Base-by-base conservation (phyloP, 2,888 invertebrate species). In the Iselma pallidipennis region DNA sequence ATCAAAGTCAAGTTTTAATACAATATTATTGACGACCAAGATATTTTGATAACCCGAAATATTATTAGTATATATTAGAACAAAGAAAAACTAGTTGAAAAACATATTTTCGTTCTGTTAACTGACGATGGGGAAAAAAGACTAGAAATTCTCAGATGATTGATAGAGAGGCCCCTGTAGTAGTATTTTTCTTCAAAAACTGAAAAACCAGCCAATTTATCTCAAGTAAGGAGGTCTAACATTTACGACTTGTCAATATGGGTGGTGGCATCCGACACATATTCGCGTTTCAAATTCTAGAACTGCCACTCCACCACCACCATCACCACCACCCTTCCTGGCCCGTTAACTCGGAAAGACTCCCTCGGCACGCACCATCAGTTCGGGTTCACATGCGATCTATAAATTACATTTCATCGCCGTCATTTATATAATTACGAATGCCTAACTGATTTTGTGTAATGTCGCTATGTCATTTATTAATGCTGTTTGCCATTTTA, bases 141-240 rank as follows among this genome's bases (percentile, higher is more conserved):
- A 63, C 58, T 62, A 54, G 58, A 52, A 45, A 55, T 59, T 57
- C 60, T 57, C 28, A 54, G 61, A 65, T 67, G 69, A 69, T 69
- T 69, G 67, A 69, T 69, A 65, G 61, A 59, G 63, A 59, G n/a
- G n/a, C n/a, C n/a, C n/a, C n/a, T n/a, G n/a, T n/a, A 54, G 55
- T 61, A 63, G 58, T 57, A 59, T 65, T 64, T 57, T 63, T 59
- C 31, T 55, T 58, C 57, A n/a, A n/a, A n/a, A n/a, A n/a, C n/a
- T 14, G 14, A 19, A 53, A 57, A 55, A 54, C 52, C 51, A 49
- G 26, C 49, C 67, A 66, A 68, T 68, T 70, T 67, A 65, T 70
- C 65, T 62, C 61, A 57, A 55, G 31, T 59, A 66, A 56, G 37
- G 16, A 57, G 54, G n/a, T n/a, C n/a, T n/a, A 53, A 58, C 55